Evolutionary conservation across 2,888 invertebrate species (phyloP), one percentile per base, ranked within the genome.

Genomic region (Eupeodes luniger): DNA sequence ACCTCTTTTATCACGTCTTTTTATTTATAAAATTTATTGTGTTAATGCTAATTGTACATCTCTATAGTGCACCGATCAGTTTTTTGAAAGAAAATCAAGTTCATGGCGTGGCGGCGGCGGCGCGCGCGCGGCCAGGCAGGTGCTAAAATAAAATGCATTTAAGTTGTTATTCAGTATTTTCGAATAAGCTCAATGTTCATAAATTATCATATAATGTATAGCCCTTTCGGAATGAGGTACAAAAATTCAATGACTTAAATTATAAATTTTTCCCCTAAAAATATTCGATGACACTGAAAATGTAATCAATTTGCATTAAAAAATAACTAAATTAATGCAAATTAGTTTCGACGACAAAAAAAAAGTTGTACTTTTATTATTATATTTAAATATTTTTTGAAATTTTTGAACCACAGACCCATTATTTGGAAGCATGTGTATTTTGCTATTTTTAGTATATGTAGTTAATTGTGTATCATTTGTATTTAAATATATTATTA

Each of bases 21-120:
- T 61, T 49, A 19, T 49, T 40, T 53, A 27, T 27, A 19, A 19
- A 19, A 19, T 19, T 1, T 27, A 27, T 27, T 27, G 2, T 27
- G 53, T 47, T 12, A 16, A 34, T 70, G 51, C 53, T 64, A 64
- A 76, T 64, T 78, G 61, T 14, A 12, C 14, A 59, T 44, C 70
- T 64, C 49, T 61, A 27, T 27, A 27, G 27, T 27, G 27, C 3
- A 49, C 16, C 14, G 14, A 27, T 27, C 19, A 55, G 40, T 44
- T 55, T 40, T 53, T 69, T 69, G 34, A 36, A 47, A 19, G 47
- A 82, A 69, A 57, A 49, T 62, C 85, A 86, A 86, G 86, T 86
- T 86, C 86, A 82, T 12, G 86, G 86, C 34, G 70, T 2, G 27
- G 27, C 27, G 27, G 86, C 82, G 16, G 70, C n/a, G n/a, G n/a